phyloP scores from a whole-genome alignment of 2,113 vertebrate genomes.

The Austrofundulus limnaeus region DNA sequence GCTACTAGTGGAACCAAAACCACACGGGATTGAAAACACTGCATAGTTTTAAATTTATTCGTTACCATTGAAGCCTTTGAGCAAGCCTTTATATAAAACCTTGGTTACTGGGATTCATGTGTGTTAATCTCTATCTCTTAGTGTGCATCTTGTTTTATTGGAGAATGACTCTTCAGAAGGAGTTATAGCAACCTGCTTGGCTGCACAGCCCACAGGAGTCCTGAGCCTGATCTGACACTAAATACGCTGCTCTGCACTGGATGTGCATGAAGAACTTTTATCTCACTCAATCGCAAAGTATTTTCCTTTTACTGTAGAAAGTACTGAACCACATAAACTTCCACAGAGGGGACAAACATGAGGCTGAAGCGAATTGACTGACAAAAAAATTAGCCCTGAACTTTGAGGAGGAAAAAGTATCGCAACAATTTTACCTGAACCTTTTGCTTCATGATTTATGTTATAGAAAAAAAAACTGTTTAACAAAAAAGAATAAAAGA shows the following conservation, averaged over 20 bases:
- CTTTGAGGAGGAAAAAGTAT: neutral
- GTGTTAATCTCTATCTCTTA: slow-evolving; percentile 33
- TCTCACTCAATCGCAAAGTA: neutral
- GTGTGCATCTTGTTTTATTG: slow-evolving; percentile 35
- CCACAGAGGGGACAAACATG: neutral
- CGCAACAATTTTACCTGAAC: no score
- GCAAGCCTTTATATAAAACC: slow-evolving; percentile 30
- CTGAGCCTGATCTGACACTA: slow-evolving; percentile 37
- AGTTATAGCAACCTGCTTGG: slow-evolving; percentile 53
- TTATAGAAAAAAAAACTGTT: no score
- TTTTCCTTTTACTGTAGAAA: neutral
- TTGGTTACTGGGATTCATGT: slow-evolving; percentile 23
- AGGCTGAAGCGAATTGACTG: slow-evolving; percentile 4
- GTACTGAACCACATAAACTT: neutral
- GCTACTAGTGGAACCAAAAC: no score
- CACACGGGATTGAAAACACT: no score
- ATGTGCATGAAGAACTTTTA: slow-evolving; percentile 50
- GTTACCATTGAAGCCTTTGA: no score
- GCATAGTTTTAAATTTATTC: no score
- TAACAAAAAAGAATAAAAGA: no score
- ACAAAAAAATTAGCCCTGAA: neutral
- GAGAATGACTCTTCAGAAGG: slow-evolving; percentile 44
- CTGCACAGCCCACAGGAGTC: slow-evolving; percentile 32
- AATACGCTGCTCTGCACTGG: slow-evolving; percentile 42
- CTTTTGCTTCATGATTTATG: no score